Percentiles rank a stretch among this genome's conserved stretches.
Conservation (phyloP, 1,140 invertebrate genomes). For the Sinella curviseta region DNA sequence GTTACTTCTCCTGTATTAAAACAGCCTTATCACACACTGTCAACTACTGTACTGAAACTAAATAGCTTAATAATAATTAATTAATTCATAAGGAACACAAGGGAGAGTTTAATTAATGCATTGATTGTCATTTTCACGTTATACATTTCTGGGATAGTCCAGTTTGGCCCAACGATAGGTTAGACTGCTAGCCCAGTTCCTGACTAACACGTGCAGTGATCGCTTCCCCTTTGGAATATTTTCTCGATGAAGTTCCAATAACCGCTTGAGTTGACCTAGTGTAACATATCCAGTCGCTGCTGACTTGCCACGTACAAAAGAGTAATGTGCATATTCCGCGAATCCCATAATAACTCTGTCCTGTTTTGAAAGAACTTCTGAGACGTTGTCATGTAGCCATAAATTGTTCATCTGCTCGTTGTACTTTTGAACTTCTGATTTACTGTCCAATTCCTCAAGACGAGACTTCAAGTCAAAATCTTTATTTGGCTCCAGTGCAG, state of each 20-base stretch:
- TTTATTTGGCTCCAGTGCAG: constrained; percentile 31
- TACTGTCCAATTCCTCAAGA: constrained; percentile 51
- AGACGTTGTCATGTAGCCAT: constrained; percentile 62
- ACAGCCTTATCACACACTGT: too few relatives aligned
- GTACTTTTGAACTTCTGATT: constrained; percentile 58
- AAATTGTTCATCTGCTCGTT: constrained; percentile 65
- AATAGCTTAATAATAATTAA: too few relatives aligned
- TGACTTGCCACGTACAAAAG: constrained; percentile 34
- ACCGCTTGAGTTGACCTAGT: not conserved
- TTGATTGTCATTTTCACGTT: too few relatives aligned
- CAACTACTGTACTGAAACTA: too few relatives aligned
- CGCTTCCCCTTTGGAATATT: not conserved
- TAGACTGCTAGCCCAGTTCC: constrained; percentile 19
- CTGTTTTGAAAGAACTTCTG: not conserved
- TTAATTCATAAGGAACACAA: too few relatives aligned
- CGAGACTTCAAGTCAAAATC: constrained; percentile 48
- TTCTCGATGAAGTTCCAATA: not conserved
- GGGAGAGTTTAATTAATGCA: not conserved
- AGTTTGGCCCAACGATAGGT: constrained; percentile 28
- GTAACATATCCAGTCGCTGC: constrained; percentile 33
- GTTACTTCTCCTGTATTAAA: too few relatives aligned
- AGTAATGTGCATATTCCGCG: constrained; percentile 11
- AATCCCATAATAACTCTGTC: constrained; percentile 48
- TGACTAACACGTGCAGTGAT: not conserved
- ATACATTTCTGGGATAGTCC: not conserved